Evolutionary conservation across 2,888 invertebrate genomes (phyloP).

Genomic region (Troglohyphantes excavatus): DNA sequence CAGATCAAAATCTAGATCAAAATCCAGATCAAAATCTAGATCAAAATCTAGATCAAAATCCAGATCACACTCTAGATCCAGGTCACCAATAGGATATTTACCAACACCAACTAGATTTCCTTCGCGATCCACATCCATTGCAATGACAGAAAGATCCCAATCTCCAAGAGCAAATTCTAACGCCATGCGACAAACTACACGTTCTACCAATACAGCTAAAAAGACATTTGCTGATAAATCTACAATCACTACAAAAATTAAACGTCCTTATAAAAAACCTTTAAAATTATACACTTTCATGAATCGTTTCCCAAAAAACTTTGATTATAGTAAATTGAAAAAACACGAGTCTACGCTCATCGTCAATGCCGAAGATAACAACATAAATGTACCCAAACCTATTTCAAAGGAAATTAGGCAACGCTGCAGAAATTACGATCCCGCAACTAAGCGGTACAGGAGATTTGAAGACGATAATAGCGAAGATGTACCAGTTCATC

Average conservation of each 20-base stretch:
- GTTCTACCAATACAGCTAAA: neutral
- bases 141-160: neutral
- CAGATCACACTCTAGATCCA: neutral
- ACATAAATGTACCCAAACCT: slow-evolving; percentile 11
- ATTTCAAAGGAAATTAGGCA: slow-evolving; percentile 24
- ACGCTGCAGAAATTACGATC: slow-evolving; percentile 11
- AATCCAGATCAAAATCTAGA: neutral
- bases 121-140: neutral
- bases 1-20: neutral
- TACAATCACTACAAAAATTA: neutral
- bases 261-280: neutral
- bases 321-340: neutral
- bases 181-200: neutral
- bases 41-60: neutral
- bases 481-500: slow-evolving; percentile 7
- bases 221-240: neutral
- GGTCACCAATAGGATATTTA: neutral
- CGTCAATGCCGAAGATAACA: neutral
- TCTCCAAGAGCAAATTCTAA: neutral
- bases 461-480: neutral
- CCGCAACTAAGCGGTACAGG: neutral
- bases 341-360: slow-evolving; percentile 10
- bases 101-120: neutral
- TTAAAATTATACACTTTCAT: neutral
- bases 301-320: neutral